Percentiles rank a stretch among this genome's conserved stretches.
These are phyloP conservation scores for Gymnorhina tibicen DNA, from an alignment of 2,113 vertebrate species.

Conservation along the genomic window DNA sequence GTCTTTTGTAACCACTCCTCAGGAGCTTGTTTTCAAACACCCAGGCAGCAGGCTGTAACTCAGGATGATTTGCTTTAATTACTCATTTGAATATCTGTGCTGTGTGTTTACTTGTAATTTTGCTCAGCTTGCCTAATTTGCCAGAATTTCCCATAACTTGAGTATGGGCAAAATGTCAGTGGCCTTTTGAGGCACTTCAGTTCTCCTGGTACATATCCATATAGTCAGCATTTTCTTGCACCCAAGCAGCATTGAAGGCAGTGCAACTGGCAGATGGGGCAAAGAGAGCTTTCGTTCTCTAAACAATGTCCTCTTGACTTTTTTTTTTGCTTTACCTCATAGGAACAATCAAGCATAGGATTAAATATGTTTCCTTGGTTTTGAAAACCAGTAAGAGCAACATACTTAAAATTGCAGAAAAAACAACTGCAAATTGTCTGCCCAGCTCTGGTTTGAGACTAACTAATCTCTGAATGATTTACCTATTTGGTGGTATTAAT, in stretches of 20 bases:
- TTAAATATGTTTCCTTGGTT: neutral
- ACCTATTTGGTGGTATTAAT: constrained; percentile 27
- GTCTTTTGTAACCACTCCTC: neutral
- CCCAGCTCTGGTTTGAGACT: constrained; percentile 30
- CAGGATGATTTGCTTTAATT: neutral
- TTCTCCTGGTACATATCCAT: neutral
- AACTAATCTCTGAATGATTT: constrained; percentile 53
- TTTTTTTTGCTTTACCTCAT: neutral
- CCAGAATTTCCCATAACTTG: neutral
- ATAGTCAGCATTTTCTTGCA: neutral
- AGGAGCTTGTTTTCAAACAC: neutral
- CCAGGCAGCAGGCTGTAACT: neutral
- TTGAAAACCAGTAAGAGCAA: constrained; percentile 32
- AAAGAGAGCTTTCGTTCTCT: neutral
- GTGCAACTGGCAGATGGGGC: neutral
- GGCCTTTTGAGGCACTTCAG: neutral
- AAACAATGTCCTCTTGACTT: neutral
- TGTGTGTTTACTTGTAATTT: neutral
- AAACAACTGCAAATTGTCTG: neutral
- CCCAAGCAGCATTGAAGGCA: neutral
- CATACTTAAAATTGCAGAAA: neutral
- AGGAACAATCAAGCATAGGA: neutral
- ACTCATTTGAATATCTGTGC: neutral
- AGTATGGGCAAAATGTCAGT: neutral
- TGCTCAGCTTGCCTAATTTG: neutral